Percentiles rank a stretch among this genome's conserved stretches.
These are phyloP conservation scores for Xiphophorus hellerii DNA, from an alignment of 2,113 vertebrate genomes.

Conservation along the genomic window DNA sequence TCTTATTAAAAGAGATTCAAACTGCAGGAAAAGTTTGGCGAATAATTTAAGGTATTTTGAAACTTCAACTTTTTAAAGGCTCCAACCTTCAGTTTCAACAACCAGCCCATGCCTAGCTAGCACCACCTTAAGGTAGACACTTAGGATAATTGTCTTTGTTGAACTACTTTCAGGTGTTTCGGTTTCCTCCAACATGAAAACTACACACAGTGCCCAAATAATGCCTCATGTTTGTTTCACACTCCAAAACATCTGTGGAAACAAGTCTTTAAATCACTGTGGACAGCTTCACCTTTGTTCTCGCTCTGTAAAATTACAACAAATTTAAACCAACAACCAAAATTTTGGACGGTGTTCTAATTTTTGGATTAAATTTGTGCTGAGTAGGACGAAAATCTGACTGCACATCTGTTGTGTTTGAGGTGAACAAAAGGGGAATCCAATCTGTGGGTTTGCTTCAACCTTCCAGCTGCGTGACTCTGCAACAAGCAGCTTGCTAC, in stretches of 20 bases:
- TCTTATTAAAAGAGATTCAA: too few relatives aligned
- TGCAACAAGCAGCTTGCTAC: conserved; percentile 8
- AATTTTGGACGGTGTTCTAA: not conserved
- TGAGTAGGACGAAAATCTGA: not conserved
- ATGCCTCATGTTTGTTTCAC: conserved; percentile 14
- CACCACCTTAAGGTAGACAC: not conserved
- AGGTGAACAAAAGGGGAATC: not conserved
- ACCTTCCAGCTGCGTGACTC: not conserved
- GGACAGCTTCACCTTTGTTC: not conserved
- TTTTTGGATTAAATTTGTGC: too few relatives aligned
- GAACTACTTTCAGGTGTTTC: not conserved
- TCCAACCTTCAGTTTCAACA: too few relatives aligned
- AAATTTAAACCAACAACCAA: not conserved
- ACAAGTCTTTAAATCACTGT: conserved; percentile 10
- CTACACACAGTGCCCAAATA: not conserved
- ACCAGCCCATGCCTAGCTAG: too few relatives aligned
- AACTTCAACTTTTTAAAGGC: too few relatives aligned
- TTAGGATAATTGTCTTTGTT: conserved; percentile 6
- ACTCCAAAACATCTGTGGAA: conserved; percentile 6
- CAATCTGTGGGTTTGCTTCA: not conserved
- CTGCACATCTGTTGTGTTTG: not conserved
- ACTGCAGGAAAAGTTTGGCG: too few relatives aligned
- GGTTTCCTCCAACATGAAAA: conserved; percentile 21
- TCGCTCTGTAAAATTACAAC: not conserved
- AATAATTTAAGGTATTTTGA: too few relatives aligned